These are phyloP conservation scores for Sorex maritimensis DNA, from an alignment of 2,797 vertebrate species.

Conservation along the genomic window DNA sequence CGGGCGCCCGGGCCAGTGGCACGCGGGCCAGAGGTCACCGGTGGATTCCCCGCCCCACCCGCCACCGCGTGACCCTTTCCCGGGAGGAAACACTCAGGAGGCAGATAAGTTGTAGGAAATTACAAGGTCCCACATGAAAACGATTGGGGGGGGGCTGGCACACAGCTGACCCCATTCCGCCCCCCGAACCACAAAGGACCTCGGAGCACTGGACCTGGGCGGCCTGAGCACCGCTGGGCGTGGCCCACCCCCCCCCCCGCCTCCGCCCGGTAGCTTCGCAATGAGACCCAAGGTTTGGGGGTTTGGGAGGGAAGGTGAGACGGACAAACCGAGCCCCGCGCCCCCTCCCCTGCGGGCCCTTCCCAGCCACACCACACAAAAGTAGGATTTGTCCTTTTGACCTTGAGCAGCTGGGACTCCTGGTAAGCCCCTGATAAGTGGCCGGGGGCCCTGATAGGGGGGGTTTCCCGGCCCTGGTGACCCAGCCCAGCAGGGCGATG, in stretches of 20 bases:
- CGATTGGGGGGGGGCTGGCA: not conserved
- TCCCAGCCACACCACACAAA: conserved; percentile 12
- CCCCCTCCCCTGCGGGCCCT: not conserved
- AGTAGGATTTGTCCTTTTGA: conserved; percentile 75
- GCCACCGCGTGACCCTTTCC: not conserved
- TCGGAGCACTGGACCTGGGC: no score
- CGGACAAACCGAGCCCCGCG: not conserved
- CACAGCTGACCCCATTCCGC: no score
- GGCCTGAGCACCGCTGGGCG: no score
- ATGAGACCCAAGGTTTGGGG: conserved; percentile 12
- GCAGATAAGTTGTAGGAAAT: not conserved
- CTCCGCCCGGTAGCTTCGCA: conserved; percentile 12
- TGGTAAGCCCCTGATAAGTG: not conserved
- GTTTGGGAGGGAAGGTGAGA: not conserved
- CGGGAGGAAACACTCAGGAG: not conserved
- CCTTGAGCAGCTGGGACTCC: conserved; percentile 74
- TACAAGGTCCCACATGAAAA: conserved; percentile 19
- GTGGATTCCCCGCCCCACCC: not conserved
- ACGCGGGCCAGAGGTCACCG: accelerated
- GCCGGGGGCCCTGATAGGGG: not conserved
- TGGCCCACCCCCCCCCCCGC: no score
- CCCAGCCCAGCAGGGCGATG: not conserved
- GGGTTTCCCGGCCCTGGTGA: not conserved
- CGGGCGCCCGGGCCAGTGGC: not conserved
- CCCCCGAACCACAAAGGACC: no score